phyloP scores from a whole-genome alignment of 2,888 invertebrate species.

The Muschampia plurimacula region DNA sequence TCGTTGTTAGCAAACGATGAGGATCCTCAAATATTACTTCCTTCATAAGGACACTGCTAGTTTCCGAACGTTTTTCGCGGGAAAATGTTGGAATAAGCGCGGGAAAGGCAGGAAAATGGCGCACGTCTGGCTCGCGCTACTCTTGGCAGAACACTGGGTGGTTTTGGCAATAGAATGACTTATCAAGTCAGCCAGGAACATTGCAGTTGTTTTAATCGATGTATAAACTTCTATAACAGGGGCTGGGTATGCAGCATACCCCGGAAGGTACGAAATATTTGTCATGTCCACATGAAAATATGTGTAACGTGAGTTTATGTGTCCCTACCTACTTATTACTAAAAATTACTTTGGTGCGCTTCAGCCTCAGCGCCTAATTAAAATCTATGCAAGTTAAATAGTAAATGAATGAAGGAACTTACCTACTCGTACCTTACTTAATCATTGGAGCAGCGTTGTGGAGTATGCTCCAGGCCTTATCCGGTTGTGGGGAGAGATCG shows the following conservation, averaged over 20 bases:
- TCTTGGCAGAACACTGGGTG: slow-evolving; percentile 71
- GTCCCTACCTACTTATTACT: too few relatives aligned
- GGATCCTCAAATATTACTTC: slow-evolving; percentile 61
- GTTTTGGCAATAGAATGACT: slow-evolving; percentile 69
- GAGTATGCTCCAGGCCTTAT: too few relatives aligned
- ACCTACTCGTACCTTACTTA: too few relatives aligned
- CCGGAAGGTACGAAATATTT: not conserved
- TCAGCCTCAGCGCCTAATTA: too few relatives aligned
- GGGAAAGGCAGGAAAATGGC: slow-evolving; percentile 53
- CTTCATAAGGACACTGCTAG: slow-evolving; percentile 75
- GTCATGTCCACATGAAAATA: too few relatives aligned
- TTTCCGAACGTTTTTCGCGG: slow-evolving; percentile 53
- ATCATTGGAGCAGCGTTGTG: too few relatives aligned
- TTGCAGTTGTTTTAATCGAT: slow-evolving; percentile 49
- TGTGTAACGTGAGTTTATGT: too few relatives aligned
- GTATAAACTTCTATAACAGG: slow-evolving; percentile 8
- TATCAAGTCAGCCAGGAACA: slow-evolving; percentile 52
- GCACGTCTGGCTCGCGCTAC: slow-evolving; percentile 62
- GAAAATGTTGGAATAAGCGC: slow-evolving; percentile 55
- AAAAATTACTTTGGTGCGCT: too few relatives aligned
- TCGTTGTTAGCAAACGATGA: slow-evolving; percentile 60
- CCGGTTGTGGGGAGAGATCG: too few relatives aligned
- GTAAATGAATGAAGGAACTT: too few relatives aligned
- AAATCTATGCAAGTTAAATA: too few relatives aligned
- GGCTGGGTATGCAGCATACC: not conserved